A percentile compares a stretch with the other conserved stretches of the same genome.
Evolutionary conservation across 2,888 invertebrate species (phyloP).

Genomic region (Synergus japonicus): DNA sequence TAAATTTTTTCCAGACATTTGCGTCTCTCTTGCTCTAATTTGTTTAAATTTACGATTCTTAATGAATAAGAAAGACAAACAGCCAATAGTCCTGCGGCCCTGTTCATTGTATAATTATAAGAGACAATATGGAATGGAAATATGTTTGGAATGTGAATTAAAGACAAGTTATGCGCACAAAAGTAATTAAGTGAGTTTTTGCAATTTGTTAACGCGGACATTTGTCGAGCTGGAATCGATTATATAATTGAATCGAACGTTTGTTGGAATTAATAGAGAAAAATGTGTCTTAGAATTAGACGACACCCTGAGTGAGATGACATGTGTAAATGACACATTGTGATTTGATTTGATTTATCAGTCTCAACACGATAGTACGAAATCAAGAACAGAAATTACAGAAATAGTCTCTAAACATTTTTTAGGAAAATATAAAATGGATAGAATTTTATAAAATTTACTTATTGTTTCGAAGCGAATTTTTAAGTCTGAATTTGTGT

Average conservation of each 20-base stretch:
- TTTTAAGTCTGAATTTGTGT: neutral
- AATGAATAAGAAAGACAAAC: too few relatives aligned
- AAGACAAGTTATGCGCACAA: conserved; percentile 11
- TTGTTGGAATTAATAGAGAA: conserved; percentile 3
- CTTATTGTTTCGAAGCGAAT: neutral
- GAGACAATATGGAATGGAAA: neutral
- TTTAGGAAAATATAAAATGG: too few relatives aligned
- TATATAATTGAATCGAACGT: conserved; percentile 11
- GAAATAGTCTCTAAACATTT: too few relatives aligned
- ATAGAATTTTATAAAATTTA: neutral
- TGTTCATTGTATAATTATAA: neutral
- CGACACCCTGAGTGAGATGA: conserved; percentile 8
- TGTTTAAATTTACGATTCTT: too few relatives aligned
- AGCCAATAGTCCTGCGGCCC: too few relatives aligned
- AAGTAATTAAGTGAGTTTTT: conserved; percentile 21
- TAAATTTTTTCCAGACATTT: too few relatives aligned
- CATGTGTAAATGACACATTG: neutral
- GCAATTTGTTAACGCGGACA: neutral
- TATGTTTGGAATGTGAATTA: neutral
- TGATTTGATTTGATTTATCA: neutral
- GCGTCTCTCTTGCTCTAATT: too few relatives aligned
- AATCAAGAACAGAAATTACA: neutral
- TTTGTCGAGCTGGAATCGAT: conserved; percentile 2
- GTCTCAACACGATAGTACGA: neutral
- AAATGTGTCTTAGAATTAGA: neutral